These are phyloP conservation scores for Sipha flava DNA, from an alignment of 1,140 invertebrate species.

Conservation along the genomic window DNA sequence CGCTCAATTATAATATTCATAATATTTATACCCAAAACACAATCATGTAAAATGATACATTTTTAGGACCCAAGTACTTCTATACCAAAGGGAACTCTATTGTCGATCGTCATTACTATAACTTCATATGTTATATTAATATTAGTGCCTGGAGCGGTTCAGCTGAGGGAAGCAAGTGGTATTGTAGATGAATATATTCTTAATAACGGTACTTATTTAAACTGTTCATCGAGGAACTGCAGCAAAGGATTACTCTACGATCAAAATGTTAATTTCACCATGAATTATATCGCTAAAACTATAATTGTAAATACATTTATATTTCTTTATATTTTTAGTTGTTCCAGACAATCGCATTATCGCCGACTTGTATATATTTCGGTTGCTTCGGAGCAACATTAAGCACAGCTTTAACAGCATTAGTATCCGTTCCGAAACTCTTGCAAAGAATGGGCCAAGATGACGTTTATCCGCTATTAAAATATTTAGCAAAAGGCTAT, in stretches of 20 bases:
- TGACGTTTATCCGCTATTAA: slow-evolving; percentile 85
- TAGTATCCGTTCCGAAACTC: slow-evolving; percentile 82
- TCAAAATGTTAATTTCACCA: background rate
- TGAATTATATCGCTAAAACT: background rate
- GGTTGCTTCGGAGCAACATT: slow-evolving; percentile 95
- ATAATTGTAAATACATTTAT: background rate
- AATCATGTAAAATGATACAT: background rate
- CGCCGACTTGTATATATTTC: slow-evolving; percentile 85
- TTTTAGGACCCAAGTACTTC: background rate
- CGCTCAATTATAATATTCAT: too few relatives aligned
- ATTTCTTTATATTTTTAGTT: slow-evolving; percentile 49
- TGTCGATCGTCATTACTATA: slow-evolving; percentile 68
- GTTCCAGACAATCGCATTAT: slow-evolving; percentile 79
- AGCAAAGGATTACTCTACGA: background rate
- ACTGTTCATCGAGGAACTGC: background rate
- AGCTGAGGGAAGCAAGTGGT: slow-evolving; percentile 73
- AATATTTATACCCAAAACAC: background rate
- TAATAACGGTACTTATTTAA: slow-evolving; percentile 32
- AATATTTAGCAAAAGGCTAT: slow-evolving; percentile 89
- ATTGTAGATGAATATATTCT: slow-evolving; percentile 49
- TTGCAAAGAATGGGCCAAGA: slow-evolving; percentile 90
- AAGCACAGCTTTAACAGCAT: slow-evolving; percentile 88
- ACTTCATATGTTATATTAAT: slow-evolving; percentile 72
- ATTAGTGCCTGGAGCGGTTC: slow-evolving; percentile 68
- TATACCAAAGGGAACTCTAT: slow-evolving; percentile 66